Evolutionary conservation across 2,888 invertebrate species (phyloP), one percentile per base, ranked within the genome.

Genomic region (Cynaeus angustus): DNA sequence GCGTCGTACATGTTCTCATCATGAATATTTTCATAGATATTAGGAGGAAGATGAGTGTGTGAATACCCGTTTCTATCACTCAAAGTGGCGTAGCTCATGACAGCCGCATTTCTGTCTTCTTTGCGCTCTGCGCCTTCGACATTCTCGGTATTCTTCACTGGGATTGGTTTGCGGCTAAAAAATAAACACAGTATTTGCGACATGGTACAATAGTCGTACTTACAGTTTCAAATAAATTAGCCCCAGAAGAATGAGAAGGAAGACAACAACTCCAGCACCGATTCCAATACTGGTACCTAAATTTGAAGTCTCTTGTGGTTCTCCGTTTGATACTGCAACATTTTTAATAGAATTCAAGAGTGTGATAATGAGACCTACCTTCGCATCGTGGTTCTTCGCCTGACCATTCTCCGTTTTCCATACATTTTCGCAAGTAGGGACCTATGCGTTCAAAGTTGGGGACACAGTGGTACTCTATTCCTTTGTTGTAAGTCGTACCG

Each of bases 61-160:
- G 61, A 43, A 69, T 77, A 79, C n/a, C 84, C 83, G 74, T 90
- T 91, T 3, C 88, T 88, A 74, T 94, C 94, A 82, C 93, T 94
- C 0, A 95, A 85, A 0, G 93, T 94, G 14, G 95, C 93, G 82
- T 95, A 95, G 56, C 94, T 95, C 94, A 95, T 95, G 0, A 95
- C 95, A 0, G 95, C 94, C 0, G 95, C 94, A 81, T 91, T 94
- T 79, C 94, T 91, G 81, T 95, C 94, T 82, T 95, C 95, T 80
- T 95, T 95, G 10, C 93, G 87, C 79, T 95, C 94, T 0, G 94
- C 95, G 0, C 93, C 94, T 85, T 94, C 94, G 43, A 95, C 90
- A 83, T 95, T 95, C 82, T 95, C 95, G 0, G 95, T 94, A 81
- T 95, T 95, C 83, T 95, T 95, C 0, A 95, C 94, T 0, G 95